Evolutionary conservation across 2,888 invertebrate genomes (phyloP).

Genomic region (Pyrgus malvae): DNA sequence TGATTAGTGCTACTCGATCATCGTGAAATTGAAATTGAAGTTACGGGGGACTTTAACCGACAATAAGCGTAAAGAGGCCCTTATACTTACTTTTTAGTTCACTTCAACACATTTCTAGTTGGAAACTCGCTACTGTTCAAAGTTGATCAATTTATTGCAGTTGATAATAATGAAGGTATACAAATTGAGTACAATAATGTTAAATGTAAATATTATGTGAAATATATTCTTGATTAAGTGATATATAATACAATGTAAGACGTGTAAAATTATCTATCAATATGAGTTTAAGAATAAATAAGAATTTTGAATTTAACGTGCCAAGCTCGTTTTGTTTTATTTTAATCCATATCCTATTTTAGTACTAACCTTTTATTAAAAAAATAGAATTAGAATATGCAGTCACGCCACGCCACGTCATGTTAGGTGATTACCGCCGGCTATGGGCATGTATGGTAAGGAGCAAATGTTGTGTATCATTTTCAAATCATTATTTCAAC

Average conservation of each 20-base stretch:
- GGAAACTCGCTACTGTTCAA: constrained; percentile 5
- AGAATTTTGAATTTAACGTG: constrained; percentile 79
- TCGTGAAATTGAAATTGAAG: too few species aligned
- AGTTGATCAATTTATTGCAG: constrained; percentile 43
- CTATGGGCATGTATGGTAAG: too few species aligned
- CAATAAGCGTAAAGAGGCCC: too few species aligned
- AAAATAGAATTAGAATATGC: too few species aligned
- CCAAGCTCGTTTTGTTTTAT: constrained; percentile 70
- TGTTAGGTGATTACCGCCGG: too few species aligned
- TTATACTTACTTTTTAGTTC: too few species aligned
- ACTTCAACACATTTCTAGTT: constrained; percentile 31
- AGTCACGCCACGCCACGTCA: too few species aligned
- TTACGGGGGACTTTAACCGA: too few species aligned
- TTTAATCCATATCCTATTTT: constrained; percentile 12
- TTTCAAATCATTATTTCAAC: too few species aligned
- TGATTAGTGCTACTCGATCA: too few species aligned
- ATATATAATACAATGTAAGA: constrained; percentile 40
- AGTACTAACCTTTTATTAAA: too few species aligned
- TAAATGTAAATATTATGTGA: constrained; percentile 72
- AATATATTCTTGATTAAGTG: constrained; percentile 57
- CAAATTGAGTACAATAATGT: constrained; percentile 77
- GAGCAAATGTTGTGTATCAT: too few species aligned
- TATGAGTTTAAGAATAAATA: constrained; percentile 65
- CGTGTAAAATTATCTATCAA: constrained; percentile 66
- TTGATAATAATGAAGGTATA: constrained; percentile 63